Evolutionary conservation across 2,888 invertebrate species (phyloP).

Genomic region (Zonitis immaculata): DNA sequence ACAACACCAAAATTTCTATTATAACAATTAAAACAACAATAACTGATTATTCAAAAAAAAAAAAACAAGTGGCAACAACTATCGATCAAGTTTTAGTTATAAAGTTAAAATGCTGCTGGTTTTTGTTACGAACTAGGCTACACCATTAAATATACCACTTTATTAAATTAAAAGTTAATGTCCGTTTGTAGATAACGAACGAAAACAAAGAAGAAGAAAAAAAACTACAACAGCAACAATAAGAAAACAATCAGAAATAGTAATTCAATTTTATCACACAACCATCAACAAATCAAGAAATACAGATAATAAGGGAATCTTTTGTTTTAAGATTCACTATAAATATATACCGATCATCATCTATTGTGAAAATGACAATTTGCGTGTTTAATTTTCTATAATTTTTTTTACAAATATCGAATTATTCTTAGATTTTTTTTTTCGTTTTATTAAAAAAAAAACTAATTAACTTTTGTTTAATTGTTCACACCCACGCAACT

Average conservation of each 20-base stretch:
- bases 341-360: neutral
- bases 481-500: too few species aligned
- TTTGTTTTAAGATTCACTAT: neutral
- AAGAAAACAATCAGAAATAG: neutral
- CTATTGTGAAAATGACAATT: neutral
- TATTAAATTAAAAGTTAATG: constrained; percentile 13
- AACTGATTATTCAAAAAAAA: constrained; percentile 21
- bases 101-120: constrained; percentile 11
- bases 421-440: neutral
- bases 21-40: constrained; percentile 22
- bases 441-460: neutral
- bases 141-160: constrained; percentile 6
- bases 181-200: neutral
- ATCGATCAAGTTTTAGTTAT: constrained; percentile 17
- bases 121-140: constrained; percentile 12
- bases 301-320: neutral
- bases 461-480: neutral
- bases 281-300: neutral
- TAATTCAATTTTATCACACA: too few species aligned
- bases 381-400: neutral
- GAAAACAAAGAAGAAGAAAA: too few species aligned
- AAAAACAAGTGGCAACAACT: constrained; percentile 20
- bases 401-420: neutral
- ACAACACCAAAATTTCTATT: too few species aligned
- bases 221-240: neutral